Base-by-base conservation (phyloP, 2,113 vertebrate species). In the Oncorhynchus tshawytscha region DNA sequence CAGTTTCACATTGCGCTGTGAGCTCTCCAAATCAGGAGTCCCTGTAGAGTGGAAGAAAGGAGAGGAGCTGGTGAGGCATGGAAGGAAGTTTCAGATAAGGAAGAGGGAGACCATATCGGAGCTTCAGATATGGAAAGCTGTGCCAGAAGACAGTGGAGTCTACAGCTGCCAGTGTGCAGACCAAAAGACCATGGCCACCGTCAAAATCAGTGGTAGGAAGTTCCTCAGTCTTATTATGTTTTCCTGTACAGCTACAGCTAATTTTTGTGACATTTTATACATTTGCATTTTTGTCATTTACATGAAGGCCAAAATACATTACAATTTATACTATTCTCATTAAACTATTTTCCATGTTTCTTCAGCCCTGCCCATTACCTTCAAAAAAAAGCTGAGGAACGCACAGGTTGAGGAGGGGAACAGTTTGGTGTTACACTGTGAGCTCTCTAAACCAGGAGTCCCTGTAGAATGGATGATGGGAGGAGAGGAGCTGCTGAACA, bases 321-420 rank as follows among this genome's bases (percentile, higher is more conserved):
- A 62, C 59, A 22, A 2, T 22, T 24, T 9, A n/a, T 60, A 60
- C 59, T n/a, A 60, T 60, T 60, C 59, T 60, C 5, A 60, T 34
- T 3, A n/a, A 31, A 16, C 20, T 31, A 79, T 89, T 91, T 65
- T 16, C 60, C 11, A 34, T 22, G 25, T 69, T 5, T 86, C 88
- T 77, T 3, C 85, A 97, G 96, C 88, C 74, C 85, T 95, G 51
- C 92, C 93, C 24, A 78, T 94, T 5, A 92, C 60, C 24, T 96
- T 97, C 90, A 96, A 95, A 79, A 91, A 91, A 74, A 95, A 96
- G 77, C 86, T 97, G 72, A 94, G 92, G 89, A 94, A 94, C 0
- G 88, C 94, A 48, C 84, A 92, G 71, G 88, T 89, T 3, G 94
- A 95, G 1, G 96, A 97, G 86, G 95, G 95, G 0, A 95, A 90